Base-by-base conservation (phyloP, 2,797 vertebrate genomes). In the Nyctibius grandis region DNA sequence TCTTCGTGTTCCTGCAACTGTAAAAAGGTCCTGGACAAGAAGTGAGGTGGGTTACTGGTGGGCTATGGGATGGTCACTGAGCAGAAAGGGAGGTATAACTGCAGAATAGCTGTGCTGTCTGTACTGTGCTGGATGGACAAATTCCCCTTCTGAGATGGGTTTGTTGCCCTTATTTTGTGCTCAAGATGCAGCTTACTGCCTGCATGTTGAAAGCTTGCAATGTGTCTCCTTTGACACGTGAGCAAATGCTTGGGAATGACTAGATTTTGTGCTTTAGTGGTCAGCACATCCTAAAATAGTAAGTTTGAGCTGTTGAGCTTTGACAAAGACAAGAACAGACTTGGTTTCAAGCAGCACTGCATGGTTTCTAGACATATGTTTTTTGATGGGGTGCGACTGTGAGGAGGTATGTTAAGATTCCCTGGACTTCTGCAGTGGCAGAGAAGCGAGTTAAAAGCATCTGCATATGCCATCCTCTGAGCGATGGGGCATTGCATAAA, bases 361-460 rank as follows among this genome's bases (percentile, higher is more conserved):
- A 3, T 31, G 36, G 29, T 40, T 86, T 92, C 57, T 53, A 64
- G 75, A 84, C 72, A 36, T 91, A 53, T 93, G 79, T 25, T 83
- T 93, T 82, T 74, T 84, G 78, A 28, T 44, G 85, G 92, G 34
- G 56, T 89, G 91, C 1, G 53, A 87, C 70, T 96, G 87, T 53
- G 75, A 91, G 92, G 57, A 82, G 78, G 81, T 91, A 74, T 94
- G 29, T 74, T 69, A 36, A 88, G 85, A 85, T 89, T 89, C 75
- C 38, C 87, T 89, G 65, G 53, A 77, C 54, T 91, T 47, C 60
- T 69, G 21, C 60, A 60, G 65, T 48, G 73, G 47, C 54, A 77
- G 54, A 63, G 67, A 78, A 78, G 45, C 0, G 0, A 74, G 45
- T 60, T 92, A 38, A 67, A 93, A 91, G 68, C 65, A 50, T 60